Base-by-base conservation (phyloP, 2,797 vertebrate genomes). In the Adelosebastes latens region DNA sequence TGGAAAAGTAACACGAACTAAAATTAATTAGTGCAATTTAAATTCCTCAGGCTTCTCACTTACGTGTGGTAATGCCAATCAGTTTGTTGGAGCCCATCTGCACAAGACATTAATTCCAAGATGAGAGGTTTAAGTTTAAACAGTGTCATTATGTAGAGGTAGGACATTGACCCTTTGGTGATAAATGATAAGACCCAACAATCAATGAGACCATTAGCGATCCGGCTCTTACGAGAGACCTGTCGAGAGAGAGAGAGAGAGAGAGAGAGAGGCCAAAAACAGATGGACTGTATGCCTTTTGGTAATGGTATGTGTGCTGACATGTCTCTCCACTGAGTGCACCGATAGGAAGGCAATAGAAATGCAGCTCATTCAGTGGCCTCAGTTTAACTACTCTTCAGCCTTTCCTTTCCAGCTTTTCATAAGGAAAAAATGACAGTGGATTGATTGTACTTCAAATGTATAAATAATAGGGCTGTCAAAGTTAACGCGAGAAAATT, bases 191-290 rank as follows among this genome's bases (percentile, higher is more conserved):
- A 79, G 60, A 81, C 69, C 83, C 55, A 79, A 61, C 80, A 88
- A 93, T 94, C 92, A 88, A 92, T 94, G 80, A 81, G 80, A 71
- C 77, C 88, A 91, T 91, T 91, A 91, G 83, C 13, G 70, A 86
- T 56, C 53, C 25, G 10, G 80, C 55, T 64, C 31, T 72, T 88
- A 79, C 7, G 49, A 80, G 77, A 72, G 53, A 81, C 18, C 76
- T 87, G 81, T 86, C 68, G 11, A 75, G 46, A 9, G 16, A 66
- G 61, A 63, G 42, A 46, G 39, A 46, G 68, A 63, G 42, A 42
- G 42, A 46, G 68, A 63, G 42, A 18, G 16, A 39, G 14, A 46
- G 69, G 63, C 34, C 31, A 42, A 67, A 82, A 81, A 82, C 80
- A 77, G 72, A 91, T 82, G 71, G 65, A 42, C 82, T 59, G 8